Evolutionary conservation across 1,140 invertebrate species (phyloP).

Genomic region (Melanaphis sacchari): DNA sequence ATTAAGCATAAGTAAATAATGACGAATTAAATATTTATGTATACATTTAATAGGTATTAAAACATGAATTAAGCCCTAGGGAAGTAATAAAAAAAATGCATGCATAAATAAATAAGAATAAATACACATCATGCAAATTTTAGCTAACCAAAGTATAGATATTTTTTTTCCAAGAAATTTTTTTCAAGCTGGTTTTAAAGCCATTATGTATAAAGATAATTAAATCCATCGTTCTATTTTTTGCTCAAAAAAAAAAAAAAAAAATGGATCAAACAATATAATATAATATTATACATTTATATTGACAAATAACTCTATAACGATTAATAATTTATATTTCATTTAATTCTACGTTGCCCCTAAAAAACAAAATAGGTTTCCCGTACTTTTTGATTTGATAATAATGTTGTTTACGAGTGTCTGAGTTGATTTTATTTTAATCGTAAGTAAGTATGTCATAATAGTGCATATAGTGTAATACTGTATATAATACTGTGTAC

Average conservation of each 20-base stretch:
- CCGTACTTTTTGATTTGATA: not conserved
- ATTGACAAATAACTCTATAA: not conserved
- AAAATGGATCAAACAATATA: not conserved
- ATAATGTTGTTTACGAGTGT: not conserved
- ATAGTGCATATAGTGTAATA: not conserved
- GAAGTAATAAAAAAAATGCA: not conserved
- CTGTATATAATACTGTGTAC: too few relatives aligned
- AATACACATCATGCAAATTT: not conserved
- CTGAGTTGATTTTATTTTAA: not conserved
- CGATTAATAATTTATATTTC: not conserved
- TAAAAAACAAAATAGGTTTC: rapidly evolving
- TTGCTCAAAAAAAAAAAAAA: not conserved
- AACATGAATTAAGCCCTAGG: not conserved
- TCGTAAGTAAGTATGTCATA: not conserved
- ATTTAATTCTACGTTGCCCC: not conserved
- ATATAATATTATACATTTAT: not conserved
- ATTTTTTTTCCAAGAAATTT: not conserved
- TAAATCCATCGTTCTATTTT: not conserved
- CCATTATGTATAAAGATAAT: not conserved
- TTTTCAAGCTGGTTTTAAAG: not conserved
- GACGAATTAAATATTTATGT: not conserved
- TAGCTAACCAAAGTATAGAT: not conserved
- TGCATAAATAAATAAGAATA: not conserved
- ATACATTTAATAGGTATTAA: slow-evolving; percentile 8
- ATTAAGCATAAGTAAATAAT: slow-evolving; percentile 1